phyloP scores from a whole-genome alignment of 2,797 vertebrate genomes.

The Peromyscus aztecus region DNA sequence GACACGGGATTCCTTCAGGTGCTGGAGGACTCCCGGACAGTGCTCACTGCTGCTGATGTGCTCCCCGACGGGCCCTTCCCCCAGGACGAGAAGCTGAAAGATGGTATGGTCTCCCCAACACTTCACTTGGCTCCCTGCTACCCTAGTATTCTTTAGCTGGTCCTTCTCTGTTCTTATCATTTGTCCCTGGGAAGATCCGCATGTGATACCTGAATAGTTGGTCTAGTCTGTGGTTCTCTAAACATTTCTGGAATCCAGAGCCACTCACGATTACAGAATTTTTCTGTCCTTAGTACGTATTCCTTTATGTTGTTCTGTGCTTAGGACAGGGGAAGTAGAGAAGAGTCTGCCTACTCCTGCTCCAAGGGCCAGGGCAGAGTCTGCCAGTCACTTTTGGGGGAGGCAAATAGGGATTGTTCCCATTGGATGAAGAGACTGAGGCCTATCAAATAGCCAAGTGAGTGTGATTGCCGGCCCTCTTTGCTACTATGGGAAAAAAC shows the following conservation, averaged over 20 bases:
- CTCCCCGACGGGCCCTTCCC: constrained; percentile 96
- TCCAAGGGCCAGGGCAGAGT: neutral
- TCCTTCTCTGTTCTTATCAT: neutral
- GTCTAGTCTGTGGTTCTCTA: neutral
- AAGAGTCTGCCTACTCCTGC: neutral
- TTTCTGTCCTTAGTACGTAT: neutral
- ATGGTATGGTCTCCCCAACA: constrained; percentile 89
- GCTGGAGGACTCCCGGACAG: constrained; percentile 95
- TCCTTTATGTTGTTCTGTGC: neutral
- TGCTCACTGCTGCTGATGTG: constrained; percentile 93
- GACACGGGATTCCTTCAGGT: constrained; percentile 89
- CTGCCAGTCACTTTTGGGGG: neutral
- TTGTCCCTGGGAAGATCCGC: neutral
- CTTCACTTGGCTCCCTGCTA: rapidly evolving
- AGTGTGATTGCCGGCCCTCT: neutral
- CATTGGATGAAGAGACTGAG: neutral
- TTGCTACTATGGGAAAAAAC: neutral
- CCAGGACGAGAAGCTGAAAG: constrained; percentile 98
- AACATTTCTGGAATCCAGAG: neutral
- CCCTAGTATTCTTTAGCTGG: neutral
- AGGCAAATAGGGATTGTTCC: neutral
- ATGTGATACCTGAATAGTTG: neutral
- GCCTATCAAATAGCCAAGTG: neutral
- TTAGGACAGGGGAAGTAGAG: neutral
- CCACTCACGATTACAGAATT: neutral